Evolutionary conservation across 2,113 vertebrate genomes (phyloP), one percentile per base, ranked within the genome.

Genomic region (Bostrychus sinensis): DNA sequence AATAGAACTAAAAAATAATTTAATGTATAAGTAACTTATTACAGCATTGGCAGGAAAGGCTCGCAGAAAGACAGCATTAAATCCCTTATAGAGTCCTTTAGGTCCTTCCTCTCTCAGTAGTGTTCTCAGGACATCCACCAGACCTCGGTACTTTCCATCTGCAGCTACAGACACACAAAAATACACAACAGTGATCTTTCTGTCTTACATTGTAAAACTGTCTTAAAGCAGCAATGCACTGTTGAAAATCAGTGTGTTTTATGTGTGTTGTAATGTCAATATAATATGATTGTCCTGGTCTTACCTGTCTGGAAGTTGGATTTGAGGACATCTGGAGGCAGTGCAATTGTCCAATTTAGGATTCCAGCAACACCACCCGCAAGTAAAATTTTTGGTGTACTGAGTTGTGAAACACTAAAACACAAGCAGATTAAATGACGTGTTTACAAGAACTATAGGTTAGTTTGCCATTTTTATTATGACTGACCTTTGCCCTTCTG

Each of bases 11-110:
- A 3, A 5, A 32, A 7, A 32, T 32, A 32, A 8, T 32, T 32
- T 32, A 8, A 4, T 23, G 22, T 9, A 7, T 23, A 2, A 28
- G 41, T 16, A 14, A 4, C 43, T 38, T 8, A 19, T 78, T 69
- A 92, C 92, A 39, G 92, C 92, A 17, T 93, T 93, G 66, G 92
- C 92, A 17, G 92, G 92, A 61, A 93, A 93, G 0, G 92, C 92
- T 70, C 92, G 82, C 0, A 93, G 84, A 66, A 93, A 92, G 17
- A 92, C 92, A 0, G 91, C 91, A 11, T 79, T 93, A 39, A 92
- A 89, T 7, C 92, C 92, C 32, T 91, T 93, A 19, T 92, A 93
- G 26, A 93, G 88, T 0, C 62, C 89, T 12, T 32, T 25, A 3
- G 85, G 73, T 14, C 92, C 92, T 78, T 93, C 92, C 2, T 93